Evolutionary conservation across 2,113 vertebrate genomes (phyloP).

Genomic region (Planiliza haematocheilus): DNA sequence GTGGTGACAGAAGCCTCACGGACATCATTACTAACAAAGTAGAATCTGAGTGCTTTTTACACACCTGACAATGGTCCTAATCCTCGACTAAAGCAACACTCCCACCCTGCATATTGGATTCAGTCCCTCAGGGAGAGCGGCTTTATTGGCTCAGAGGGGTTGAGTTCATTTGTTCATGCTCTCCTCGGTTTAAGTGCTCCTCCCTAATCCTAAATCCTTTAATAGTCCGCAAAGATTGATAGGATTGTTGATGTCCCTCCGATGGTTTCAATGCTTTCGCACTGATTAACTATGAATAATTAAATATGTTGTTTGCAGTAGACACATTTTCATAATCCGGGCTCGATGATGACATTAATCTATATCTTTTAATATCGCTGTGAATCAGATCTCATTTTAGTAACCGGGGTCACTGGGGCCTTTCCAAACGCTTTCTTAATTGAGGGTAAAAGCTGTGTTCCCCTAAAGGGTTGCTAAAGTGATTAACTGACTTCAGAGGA

Average conservation of each 20-base stretch:
- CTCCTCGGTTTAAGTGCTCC: conserved; percentile 61
- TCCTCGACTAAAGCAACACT: conserved; percentile 43
- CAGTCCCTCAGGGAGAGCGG: conserved; percentile 40
- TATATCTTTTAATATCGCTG: conserved; percentile 1
- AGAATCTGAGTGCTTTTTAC: conserved; percentile 47
- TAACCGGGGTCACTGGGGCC: conserved; percentile 32
- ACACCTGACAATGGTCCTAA: conserved; percentile 56
- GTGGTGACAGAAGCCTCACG: conserved; percentile 15
- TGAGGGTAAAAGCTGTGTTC: conserved; percentile 26
- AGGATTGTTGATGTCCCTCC: conserved; percentile 9
- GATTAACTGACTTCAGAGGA: conserved; percentile 70
- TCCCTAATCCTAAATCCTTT: conserved; percentile 69
- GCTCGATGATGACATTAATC: background rate
- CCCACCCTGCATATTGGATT: conserved; percentile 22
- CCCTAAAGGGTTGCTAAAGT: conserved; percentile 59
- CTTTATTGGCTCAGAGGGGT: conserved; percentile 51
- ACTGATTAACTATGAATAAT: conserved; percentile 41
- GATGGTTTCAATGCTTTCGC: conserved; percentile 3
- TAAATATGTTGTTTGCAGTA: conserved; percentile 17
- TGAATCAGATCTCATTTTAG: conserved; percentile 19
- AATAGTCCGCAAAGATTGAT: conserved; percentile 56
- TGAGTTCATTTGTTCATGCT: conserved; percentile 62
- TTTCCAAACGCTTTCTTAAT: conserved; percentile 47
- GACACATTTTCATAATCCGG: background rate
- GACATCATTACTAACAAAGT: conserved; percentile 33